Base-by-base conservation (phyloP, 2,888 invertebrate genomes). In the Volucella bombylans region DNA sequence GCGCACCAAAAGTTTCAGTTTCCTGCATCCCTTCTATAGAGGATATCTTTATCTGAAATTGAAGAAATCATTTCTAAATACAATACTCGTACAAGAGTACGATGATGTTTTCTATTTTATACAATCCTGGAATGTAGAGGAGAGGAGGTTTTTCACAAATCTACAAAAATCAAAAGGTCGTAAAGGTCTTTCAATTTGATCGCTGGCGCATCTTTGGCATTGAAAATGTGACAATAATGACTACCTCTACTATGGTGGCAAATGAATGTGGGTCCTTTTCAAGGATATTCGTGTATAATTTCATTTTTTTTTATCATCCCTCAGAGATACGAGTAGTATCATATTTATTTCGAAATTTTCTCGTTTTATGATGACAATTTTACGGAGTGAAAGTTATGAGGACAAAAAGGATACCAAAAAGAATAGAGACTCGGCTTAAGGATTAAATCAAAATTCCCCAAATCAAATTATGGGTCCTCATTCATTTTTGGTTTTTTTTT, bases 1-100 rank as follows among this genome's bases (percentile, higher is more conserved):
- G 82, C 82, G 72, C 61, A 78, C 82, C 55, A 78, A 43, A 65
- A 77, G 59, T 38, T 43, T 49, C 18, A 18, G n/a, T 73, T 10
- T 41, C n/a, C 8, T 31, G 31, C 11, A 23, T 43, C 43, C 23
- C 4, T 61, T n/a, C 2, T 23, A 23, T 18, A 15, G 15, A 12
- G 8, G 0, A 10, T 67, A 11, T 23, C 23, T 23, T 31, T 8
- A 15, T 11, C 1, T 3, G 14, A 50, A 31, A 57, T 49, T 50
- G 39, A 38, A 65, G 41, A 62, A 47, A 54, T 71, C 57, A 55
- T 50, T 57, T 14, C 52, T 52, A 18, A 18, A 18, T 18, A 45
- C 41, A 67, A 68, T 45, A n/a, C n/a, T n/a, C n/a, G n/a, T n/a
- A n/a, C n/a, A 49, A 45, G 45, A 47, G 47, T 69, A 39, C 15